Evolutionary conservation across 2,888 invertebrate genomes (phyloP).

Genomic region (Rutpela maculata): DNA sequence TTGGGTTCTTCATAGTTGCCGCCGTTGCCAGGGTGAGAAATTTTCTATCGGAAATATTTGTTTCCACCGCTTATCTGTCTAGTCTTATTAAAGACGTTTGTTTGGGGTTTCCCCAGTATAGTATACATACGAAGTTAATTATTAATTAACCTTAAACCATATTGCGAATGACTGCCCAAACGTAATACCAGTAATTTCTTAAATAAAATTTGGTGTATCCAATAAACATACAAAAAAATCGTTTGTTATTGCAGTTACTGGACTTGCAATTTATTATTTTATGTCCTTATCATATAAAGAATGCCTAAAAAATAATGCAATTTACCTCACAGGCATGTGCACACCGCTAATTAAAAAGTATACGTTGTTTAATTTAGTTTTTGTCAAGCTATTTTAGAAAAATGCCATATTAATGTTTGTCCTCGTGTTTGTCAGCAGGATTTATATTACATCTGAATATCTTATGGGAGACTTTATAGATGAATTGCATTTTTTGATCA

Average conservation of each 20-base stretch:
- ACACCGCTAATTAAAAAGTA: no score
- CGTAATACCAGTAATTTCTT: neutral
- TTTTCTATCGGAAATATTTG: neutral
- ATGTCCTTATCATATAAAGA: neutral
- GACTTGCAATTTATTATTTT: neutral
- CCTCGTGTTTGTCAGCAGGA: no score
- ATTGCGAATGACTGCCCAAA: neutral
- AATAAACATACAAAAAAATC: neutral
- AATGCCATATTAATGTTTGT: no score
- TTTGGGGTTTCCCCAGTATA: slow-evolving; percentile 2
- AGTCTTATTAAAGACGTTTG: neutral
- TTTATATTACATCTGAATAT: no score
- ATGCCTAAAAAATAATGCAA: no score
- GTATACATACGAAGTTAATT: neutral
- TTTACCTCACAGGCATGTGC: no score
- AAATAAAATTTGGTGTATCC: neutral
- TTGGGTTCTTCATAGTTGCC: slow-evolving; percentile 48
- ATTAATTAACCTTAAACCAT: neutral
- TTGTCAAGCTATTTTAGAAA: no score
- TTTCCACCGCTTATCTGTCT: neutral
- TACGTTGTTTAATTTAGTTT: no score
- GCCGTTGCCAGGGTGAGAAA: slow-evolving; percentile 48
- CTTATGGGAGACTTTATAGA: no score
- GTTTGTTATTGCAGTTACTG: neutral
- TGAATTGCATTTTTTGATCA: no score